Percentiles rank a stretch among this genome's conserved stretches.
Evolutionary conservation across 2,797 vertebrate species (phyloP).

Genomic region (Rhyacichthys aspro): DNA sequence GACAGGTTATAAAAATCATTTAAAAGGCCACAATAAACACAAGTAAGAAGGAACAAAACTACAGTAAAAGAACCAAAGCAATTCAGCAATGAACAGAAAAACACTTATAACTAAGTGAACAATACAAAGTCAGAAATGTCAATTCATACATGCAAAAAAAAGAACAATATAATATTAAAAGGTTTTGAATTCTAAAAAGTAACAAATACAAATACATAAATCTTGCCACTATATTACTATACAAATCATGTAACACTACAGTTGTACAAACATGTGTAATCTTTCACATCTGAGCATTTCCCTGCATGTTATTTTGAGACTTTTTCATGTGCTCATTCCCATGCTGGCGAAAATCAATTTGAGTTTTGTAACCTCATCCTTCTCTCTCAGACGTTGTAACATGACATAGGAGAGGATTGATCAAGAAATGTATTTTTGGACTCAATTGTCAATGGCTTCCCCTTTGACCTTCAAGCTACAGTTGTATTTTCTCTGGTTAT

Average conservation of each 20-base stretch:
- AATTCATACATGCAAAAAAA: neutral
- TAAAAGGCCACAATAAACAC: too few species aligned
- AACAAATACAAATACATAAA: neutral
- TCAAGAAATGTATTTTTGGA: constrained; percentile 75
- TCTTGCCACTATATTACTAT: neutral
- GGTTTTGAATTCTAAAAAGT: neutral
- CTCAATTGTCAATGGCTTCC: constrained; percentile 33
- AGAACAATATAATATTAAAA: neutral
- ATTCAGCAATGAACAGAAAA: too few species aligned
- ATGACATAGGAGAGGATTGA: constrained; percentile 77
- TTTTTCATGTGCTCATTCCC: constrained; percentile 52
- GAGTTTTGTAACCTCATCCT: constrained; percentile 73
- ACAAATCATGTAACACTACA: constrained; percentile 9
- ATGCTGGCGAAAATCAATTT: constrained; percentile 70
- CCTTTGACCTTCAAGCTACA: constrained; percentile 64
- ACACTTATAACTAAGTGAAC: too few species aligned
- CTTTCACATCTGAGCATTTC: constrained; percentile 40
- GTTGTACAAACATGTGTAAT: constrained; percentile 19
- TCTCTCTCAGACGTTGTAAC: constrained; percentile 59
- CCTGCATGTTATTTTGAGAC: constrained; percentile 68
- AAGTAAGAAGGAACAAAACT: too few species aligned
- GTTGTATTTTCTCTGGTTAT: constrained; percentile 14
- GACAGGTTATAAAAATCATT: neutral
- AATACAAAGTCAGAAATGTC: too few species aligned
- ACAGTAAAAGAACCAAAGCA: too few species aligned